Evolutionary conservation across 53 echinoderm and acorn worm genomes (phyloP).

Genomic region (Zoroaster sp.): DNA sequence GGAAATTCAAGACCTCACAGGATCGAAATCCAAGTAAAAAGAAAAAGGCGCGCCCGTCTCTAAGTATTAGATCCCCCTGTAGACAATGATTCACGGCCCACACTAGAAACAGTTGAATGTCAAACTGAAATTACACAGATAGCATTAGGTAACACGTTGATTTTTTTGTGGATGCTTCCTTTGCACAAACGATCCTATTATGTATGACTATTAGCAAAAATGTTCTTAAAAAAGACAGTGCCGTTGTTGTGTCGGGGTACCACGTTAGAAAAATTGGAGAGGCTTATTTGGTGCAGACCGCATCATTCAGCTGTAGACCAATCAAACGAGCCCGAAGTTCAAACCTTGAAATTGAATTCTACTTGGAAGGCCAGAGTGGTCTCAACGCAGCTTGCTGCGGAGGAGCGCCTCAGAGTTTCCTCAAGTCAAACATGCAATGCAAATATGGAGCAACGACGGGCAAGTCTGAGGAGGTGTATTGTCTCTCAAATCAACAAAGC

Average conservation of each 20-base stretch:
- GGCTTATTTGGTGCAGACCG: neutral
- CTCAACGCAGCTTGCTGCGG: neutral
- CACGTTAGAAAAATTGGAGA: neutral
- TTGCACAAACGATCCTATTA: neutral
- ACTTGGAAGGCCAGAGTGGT: neutral
- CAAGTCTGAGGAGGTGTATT: neutral
- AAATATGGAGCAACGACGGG: neutral
- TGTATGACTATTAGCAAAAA: neutral
- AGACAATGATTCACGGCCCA: neutral
- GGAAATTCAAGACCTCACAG: too few relatives aligned
- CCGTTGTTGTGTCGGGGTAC: neutral
- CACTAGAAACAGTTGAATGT: too few relatives aligned
- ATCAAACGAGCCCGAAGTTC: neutral
- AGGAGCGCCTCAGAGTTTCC: neutral
- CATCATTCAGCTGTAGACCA: neutral
- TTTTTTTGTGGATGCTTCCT: neutral
- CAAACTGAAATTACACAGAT: neutral
- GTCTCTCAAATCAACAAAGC: neutral
- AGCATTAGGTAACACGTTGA: neutral
- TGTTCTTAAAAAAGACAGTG: neutral
- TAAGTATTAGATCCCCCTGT: neutral
- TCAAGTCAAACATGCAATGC: neutral
- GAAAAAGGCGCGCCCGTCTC: neutral
- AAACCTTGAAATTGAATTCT: neutral
- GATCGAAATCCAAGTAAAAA: too few relatives aligned